Conservation (phyloP, 2,113 vertebrate species). For the Ophiodon elongatus region DNA sequence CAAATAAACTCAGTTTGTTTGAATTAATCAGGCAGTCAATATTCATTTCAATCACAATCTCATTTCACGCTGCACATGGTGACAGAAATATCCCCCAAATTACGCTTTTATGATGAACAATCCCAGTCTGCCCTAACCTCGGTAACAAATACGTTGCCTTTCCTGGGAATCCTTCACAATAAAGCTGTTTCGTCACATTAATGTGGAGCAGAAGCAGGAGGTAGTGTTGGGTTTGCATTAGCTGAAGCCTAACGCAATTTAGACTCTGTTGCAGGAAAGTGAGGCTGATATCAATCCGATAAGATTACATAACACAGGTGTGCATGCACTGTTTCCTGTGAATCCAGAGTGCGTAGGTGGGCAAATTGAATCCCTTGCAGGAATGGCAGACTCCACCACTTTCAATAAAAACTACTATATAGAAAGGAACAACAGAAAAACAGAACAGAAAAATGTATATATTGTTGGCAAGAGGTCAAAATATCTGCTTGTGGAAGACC, state of each 20-base stretch:
- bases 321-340: conserved; percentile 23
- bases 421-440: neutral
- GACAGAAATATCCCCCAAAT: neutral
- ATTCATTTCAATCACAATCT: neutral
- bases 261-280: neutral
- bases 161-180: neutral
- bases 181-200: conserved; percentile 2
- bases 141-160: neutral
- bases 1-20: neutral
- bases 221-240: neutral
- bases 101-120: neutral
- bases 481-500: neutral
- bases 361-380: neutral
- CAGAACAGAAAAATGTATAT: neutral
- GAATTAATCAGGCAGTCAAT: neutral
- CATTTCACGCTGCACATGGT: neutral
- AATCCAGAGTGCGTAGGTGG: neutral
- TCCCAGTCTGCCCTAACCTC: neutral
- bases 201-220: neutral
- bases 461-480: neutral
- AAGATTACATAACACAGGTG: conserved; percentile 18
- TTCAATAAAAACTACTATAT: neutral
- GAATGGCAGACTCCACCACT: neutral
- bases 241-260: conserved; percentile 4
- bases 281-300: conserved; percentile 23